These are phyloP conservation scores for Amiota minor DNA, from an alignment of 2,888 invertebrate species.

Conservation along the genomic window DNA sequence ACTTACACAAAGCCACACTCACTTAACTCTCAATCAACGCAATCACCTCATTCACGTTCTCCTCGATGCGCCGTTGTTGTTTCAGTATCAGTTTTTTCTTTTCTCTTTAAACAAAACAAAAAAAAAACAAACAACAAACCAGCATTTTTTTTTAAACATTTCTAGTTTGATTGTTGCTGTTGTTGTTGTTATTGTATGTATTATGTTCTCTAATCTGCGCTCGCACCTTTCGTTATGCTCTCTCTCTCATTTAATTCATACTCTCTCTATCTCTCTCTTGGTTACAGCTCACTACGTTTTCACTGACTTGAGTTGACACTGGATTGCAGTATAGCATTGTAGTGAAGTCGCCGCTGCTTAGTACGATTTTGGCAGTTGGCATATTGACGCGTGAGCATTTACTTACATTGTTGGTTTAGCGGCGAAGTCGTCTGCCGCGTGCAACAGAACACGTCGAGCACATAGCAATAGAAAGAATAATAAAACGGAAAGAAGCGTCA, in stretches of 20 bases:
- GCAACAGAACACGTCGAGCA: neutral
- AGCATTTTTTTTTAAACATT: slow-evolving; percentile 30
- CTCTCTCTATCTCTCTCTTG: slow-evolving; percentile 25
- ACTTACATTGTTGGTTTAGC: slow-evolving; percentile 14
- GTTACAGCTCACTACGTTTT: slow-evolving; percentile 33
- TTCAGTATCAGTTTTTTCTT: slow-evolving; percentile 6
- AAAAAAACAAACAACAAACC: too few species aligned
- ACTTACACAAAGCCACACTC: slow-evolving; percentile 39
- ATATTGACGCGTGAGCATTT: slow-evolving; percentile 48
- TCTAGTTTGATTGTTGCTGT: slow-evolving; percentile 40
- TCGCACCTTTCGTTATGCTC: slow-evolving; percentile 34
- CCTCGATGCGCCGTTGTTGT: neutral
- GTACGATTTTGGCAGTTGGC: slow-evolving; percentile 55
- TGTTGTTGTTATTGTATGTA: slow-evolving; percentile 47
- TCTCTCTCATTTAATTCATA: neutral
- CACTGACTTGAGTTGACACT: slow-evolving; percentile 5
- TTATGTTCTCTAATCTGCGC: slow-evolving; percentile 57
- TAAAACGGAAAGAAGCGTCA: neutral
- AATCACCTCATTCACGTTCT: neutral
- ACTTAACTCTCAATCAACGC: slow-evolving; percentile 23
- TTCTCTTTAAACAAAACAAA: neutral
- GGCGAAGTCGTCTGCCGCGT: slow-evolving; percentile 11
- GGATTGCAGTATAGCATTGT: slow-evolving; percentile 3
- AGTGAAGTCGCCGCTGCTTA: slow-evolving; percentile 1
- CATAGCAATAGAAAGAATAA: neutral